Percentiles rank a stretch among this genome's conserved stretches.
Conservation (phyloP, 2,113 vertebrate species). For the Aythya baeri region DNA sequence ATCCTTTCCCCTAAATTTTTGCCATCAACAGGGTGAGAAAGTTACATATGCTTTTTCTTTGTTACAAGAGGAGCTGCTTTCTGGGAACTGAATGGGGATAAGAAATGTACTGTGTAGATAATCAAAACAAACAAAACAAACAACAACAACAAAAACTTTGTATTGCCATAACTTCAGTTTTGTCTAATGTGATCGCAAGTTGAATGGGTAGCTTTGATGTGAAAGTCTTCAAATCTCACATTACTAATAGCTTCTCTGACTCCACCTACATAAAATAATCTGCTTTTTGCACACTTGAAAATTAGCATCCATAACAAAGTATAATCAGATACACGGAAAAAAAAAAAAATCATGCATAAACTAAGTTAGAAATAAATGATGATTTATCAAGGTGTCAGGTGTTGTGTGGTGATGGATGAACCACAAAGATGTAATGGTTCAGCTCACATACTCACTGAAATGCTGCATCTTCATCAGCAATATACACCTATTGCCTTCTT, state of each 20-base stretch:
- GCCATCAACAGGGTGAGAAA: not conserved
- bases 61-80: not conserved
- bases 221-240: not conserved
- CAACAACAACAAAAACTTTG: not conserved
- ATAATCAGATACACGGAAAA: slow-evolving; percentile 10
- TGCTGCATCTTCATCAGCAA: slow-evolving; percentile 22
- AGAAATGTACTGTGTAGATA: not conserved
- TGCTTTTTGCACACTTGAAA: slow-evolving; percentile 23
- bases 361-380: slow-evolving; percentile 52
- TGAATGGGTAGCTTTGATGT: not conserved
- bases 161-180: not conserved
- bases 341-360: slow-evolving; percentile 58
- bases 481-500: not conserved
- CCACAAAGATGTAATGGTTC: not conserved
- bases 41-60: not conserved
- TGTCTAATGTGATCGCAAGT: not conserved
- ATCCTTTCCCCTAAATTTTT: not conserved
- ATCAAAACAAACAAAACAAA: not conserved
- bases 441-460: slow-evolving; percentile 5
- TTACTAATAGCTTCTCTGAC: not conserved
- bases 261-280: not conserved
- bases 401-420: slow-evolving; percentile 53
- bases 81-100: not conserved
- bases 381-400: slow-evolving; percentile 69
- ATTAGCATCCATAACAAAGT: not conserved